Evolutionary conservation across 2,797 vertebrate species (phyloP).

Genomic region (Vultur gryphus): DNA sequence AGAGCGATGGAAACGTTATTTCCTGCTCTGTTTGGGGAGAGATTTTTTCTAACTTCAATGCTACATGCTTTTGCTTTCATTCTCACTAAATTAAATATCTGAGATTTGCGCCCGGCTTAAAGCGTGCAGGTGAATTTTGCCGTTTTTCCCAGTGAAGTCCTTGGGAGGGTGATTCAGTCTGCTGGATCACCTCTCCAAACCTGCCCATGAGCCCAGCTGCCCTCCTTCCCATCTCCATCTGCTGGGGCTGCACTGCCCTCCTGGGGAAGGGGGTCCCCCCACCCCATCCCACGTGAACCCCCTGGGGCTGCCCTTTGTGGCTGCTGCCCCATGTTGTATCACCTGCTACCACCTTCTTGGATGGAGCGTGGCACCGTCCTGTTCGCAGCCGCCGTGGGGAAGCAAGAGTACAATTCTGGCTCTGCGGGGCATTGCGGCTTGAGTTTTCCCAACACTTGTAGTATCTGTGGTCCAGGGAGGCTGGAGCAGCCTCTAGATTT

Average conservation of each 20-base stretch:
- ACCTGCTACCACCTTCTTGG: neutral
- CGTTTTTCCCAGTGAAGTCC: neutral
- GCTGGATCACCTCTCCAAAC: neutral
- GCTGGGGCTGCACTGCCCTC: fast-evolving
- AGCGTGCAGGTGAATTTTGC: neutral
- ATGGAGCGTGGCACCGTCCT: fast-evolving
- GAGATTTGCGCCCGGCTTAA: neutral
- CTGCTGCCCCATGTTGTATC: neutral
- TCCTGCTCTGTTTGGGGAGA: neutral
- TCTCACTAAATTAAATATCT: neutral
- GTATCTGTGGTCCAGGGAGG: neutral
- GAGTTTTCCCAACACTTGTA: neutral
- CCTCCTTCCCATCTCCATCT: neutral
- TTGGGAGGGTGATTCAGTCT: neutral
- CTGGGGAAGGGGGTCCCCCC: neutral
- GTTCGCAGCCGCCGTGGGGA: fast-evolving
- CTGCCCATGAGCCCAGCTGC: neutral
- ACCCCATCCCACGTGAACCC: neutral
- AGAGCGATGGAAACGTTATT: fast-evolving
- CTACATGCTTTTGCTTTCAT: neutral
- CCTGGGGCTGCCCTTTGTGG: neutral
- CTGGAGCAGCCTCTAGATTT: neutral
- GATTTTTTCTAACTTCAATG: fast-evolving
- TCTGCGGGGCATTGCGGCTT: fast-evolving
- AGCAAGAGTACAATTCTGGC: neutral